A percentile compares a stretch with the other conserved stretches of the same genome.
Conservation (phyloP, 2,113 vertebrate species). For the Muntiacus muntjak region DNA sequence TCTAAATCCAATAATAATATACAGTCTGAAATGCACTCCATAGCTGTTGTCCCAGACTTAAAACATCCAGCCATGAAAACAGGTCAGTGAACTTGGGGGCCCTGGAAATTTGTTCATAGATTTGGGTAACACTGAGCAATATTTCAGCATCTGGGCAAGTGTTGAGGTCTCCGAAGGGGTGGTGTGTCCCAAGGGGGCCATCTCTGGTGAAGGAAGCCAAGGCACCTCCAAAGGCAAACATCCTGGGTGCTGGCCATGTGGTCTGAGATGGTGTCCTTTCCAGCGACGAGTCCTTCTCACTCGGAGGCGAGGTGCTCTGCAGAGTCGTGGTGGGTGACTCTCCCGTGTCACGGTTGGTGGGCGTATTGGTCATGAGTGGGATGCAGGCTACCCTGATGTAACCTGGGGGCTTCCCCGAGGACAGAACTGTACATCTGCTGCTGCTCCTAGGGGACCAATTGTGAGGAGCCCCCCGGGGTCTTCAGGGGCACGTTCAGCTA, state of each 20-base stretch:
- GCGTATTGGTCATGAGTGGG: not conserved
- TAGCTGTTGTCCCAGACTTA: not conserved
- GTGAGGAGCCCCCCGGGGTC: not conserved
- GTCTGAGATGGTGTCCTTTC: not conserved
- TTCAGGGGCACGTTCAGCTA: too few relatives aligned
- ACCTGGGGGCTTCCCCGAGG: not conserved
- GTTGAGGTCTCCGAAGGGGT: not conserved
- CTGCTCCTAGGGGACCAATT: too few relatives aligned
- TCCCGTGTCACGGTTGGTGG: not conserved
- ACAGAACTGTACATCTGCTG: rapidly evolving
- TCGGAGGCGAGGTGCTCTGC: not conserved
- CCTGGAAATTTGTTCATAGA: not conserved
- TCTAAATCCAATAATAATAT: too few relatives aligned
- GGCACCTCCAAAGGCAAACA: not conserved
- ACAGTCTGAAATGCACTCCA: too few relatives aligned
- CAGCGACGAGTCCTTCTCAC: not conserved
- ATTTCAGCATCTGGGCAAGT: not conserved
- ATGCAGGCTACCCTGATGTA: not conserved
- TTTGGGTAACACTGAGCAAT: not conserved
- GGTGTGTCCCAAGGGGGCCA: not conserved
- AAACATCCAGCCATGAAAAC: not conserved
- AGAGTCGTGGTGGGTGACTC: not conserved
- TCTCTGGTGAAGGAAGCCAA: not conserved
- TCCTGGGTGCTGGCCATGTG: not conserved
- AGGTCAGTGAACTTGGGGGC: not conserved